These are phyloP conservation scores for Aurelia sp. DNA, from an alignment of 30 jellyfish, hydroid and myxozoan species.

Conservation along the genomic window DNA sequence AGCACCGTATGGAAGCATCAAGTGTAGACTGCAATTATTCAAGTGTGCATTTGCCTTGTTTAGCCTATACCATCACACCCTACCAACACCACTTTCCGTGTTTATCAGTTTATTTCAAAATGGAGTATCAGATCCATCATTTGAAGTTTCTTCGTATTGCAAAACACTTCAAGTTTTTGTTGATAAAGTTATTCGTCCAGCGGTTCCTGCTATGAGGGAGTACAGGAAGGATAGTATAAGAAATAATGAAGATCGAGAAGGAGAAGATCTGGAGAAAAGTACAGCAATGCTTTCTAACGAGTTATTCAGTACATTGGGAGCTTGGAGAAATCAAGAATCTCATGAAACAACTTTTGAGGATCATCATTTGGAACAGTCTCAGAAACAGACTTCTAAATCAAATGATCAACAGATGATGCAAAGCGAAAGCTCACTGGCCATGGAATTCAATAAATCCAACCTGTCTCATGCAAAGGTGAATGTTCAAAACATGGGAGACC, in stretches of 20 bases:
- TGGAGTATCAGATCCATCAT: constrained; percentile 25
- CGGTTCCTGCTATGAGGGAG: constrained; percentile 47
- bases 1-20: constrained; percentile 47
- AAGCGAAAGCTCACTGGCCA: too few species aligned
- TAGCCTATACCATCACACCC: constrained; percentile 37
- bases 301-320: background rate
- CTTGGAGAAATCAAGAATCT: too few species aligned
- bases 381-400: too few species aligned
- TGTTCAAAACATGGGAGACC: too few species aligned
- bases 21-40: constrained; percentile 35
- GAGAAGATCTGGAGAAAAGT: background rate
- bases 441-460: too few species aligned
- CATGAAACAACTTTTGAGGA: too few species aligned
- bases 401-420: too few species aligned
- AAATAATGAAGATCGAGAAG: background rate
- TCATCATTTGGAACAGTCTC: too few species aligned
- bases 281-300: background rate
- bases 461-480: too few species aligned
- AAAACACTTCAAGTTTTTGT: background rate
- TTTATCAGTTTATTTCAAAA: constrained; percentile 18
- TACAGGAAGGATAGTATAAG: background rate
- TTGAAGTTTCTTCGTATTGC: constrained; percentile 33
- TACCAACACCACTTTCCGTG: constrained; percentile 40
- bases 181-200: constrained; percentile 42
- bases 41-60: constrained; percentile 36